A percentile compares a stretch with the other conserved stretches of the same genome.
Evolutionary conservation across 2,113 vertebrate species (phyloP).

Genomic region (Enhydra lutris): DNA sequence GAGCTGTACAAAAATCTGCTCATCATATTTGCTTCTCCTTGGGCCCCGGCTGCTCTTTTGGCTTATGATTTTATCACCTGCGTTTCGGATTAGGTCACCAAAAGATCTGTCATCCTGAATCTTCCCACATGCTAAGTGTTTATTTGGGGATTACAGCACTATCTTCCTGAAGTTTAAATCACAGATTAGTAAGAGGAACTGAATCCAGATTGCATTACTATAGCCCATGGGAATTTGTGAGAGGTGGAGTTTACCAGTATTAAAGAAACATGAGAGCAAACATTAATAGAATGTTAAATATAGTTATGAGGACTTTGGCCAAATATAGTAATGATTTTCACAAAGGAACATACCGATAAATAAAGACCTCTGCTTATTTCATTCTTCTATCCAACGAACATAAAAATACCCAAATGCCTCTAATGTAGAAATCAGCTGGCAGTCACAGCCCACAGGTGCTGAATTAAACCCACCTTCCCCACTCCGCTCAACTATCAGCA

Average conservation of each 20-base stretch:
- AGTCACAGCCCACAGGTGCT: background rate
- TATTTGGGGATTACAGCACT: constrained; percentile 12
- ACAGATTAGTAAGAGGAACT: constrained; percentile 32
- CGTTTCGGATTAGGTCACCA: background rate
- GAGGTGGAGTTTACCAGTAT: background rate
- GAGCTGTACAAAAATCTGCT: background rate
- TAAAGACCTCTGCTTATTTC: constrained; percentile 27
- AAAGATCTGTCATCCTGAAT: background rate
- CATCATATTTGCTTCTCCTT: background rate
- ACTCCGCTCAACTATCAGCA: background rate
- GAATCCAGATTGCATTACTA: constrained; percentile 27
- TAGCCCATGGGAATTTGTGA: background rate
- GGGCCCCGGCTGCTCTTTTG: background rate
- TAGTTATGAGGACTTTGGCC: background rate
- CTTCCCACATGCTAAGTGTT: background rate
- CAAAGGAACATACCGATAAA: background rate
- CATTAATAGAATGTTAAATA: background rate
- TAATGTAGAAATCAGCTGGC: background rate
- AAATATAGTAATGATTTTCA: constrained; percentile 40
- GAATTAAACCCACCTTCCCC: background rate
- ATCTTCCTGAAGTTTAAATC: background rate
- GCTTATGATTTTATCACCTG: background rate
- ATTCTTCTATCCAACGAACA: background rate
- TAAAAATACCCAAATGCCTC: constrained; percentile 13
- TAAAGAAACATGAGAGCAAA: background rate